Base-by-base conservation (phyloP, 2,113 vertebrate genomes). In the Daphoenositta chrysoptera region DNA sequence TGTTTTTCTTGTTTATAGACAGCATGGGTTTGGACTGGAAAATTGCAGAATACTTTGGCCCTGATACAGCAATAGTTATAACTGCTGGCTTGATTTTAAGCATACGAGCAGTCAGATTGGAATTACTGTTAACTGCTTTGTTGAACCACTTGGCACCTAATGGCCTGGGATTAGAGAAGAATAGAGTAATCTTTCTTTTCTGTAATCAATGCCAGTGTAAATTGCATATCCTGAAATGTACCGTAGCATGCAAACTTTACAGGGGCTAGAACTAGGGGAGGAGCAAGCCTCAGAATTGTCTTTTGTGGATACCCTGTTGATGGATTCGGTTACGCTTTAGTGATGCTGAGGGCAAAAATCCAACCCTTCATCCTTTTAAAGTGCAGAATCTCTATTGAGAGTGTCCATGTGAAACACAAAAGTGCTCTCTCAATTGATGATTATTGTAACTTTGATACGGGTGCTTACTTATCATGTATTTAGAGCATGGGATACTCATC, bases 41-140 rank as follows among this genome's bases (percentile, higher is more conserved):
- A 83, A 78, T 50, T 89, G 76, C 31, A 84, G 83, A 94, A 81
- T 48, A 24, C 83, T 78, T 93, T 69, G 86, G 76, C 65, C 20
- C 40, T 53, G 48, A 72, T 93, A 47, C 88, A 87, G 86, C 47
- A 47, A 28, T 69, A 71, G 69, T 61, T 57, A 0, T 9, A 96
- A 87, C 72, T 81, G 54, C 51, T 94, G 83, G 45, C 76, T 96
- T 94, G 81, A 71, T 93, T 77, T 90, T 93, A 88, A 92, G 40
- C 76, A 19, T 89, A 53, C 1, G 17, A 65, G 45, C 66, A 84
- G 76, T 82, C 48, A 63, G 65, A 54, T 95, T 89, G 56, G 76
- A 78, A n/a, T 89, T 6, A 27, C 70, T 83, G 54, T 93, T 69
- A 75, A 48, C 76, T 83, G 60, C 37, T 93, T 94, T 96, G 76